Conservation (phyloP, 2,888 invertebrate species). For the Drosophila pseudotakahashii region DNA sequence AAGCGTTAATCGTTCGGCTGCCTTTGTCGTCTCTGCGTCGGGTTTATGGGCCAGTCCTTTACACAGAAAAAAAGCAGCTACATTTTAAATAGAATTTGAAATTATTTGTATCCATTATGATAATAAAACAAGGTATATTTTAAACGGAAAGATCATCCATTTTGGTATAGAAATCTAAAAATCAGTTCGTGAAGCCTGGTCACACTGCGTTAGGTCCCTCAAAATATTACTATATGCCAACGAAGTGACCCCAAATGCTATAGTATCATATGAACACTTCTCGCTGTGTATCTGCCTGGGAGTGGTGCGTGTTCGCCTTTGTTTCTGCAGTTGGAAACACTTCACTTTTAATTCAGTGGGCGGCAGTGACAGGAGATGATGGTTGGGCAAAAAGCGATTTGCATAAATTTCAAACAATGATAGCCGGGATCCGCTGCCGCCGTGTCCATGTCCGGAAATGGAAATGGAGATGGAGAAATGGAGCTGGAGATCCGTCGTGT, state of each 20-base stretch:
- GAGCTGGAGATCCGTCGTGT: slow-evolving; percentile 16
- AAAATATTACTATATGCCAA: too few relatives aligned
- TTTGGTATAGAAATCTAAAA: too few relatives aligned
- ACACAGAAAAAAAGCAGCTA: neutral
- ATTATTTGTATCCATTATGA: too few relatives aligned
- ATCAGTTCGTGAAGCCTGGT: too few relatives aligned
- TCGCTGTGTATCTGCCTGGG: neutral
- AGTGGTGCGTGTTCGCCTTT: slow-evolving; percentile 3
- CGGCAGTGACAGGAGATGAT: slow-evolving; percentile 10
- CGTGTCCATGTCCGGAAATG: slow-evolving; percentile 8
- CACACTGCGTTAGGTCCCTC: too few relatives aligned
- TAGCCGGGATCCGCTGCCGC: slow-evolving; percentile 45
- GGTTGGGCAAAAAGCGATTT: slow-evolving; percentile 62
- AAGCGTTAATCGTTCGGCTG: slow-evolving; percentile 69
- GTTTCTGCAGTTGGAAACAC: slow-evolving; percentile 58
- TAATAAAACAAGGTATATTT: too few relatives aligned
- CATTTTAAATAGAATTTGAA: too few relatives aligned
- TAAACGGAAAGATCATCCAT: too few relatives aligned
- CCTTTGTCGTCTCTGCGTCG: slow-evolving; percentile 3
- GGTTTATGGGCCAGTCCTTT: neutral
- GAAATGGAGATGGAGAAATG: neutral
- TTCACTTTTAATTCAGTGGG: slow-evolving; percentile 69
- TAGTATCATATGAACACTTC: neutral
- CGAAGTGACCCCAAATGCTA: too few relatives aligned
- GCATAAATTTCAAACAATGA: slow-evolving; percentile 75